A percentile compares a stretch with the other conserved stretches of the same genome.
phyloP scores from a whole-genome alignment of 2,113 vertebrate genomes.

The Tichodroma muraria region DNA sequence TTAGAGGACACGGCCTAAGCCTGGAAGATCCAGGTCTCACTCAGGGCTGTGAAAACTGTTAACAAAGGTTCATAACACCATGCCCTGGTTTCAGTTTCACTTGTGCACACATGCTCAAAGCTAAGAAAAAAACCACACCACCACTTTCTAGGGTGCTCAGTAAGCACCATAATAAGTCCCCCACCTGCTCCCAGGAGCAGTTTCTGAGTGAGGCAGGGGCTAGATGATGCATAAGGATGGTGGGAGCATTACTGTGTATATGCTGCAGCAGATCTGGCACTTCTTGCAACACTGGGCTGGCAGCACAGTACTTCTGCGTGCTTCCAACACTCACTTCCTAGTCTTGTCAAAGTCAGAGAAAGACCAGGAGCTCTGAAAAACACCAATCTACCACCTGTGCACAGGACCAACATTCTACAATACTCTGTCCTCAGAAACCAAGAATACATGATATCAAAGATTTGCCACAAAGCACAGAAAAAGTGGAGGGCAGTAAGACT shows the following conservation, averaged over 20 bases:
- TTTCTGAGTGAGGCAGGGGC: not conserved
- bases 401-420: not conserved
- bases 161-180: not conserved
- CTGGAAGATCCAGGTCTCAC: not conserved
- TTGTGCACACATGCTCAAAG: not conserved
- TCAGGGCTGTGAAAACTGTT: not conserved
- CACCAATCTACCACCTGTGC: not conserved
- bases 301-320: rapidly evolving
- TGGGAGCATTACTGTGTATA: not conserved
- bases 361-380: not conserved
- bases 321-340: not conserved
- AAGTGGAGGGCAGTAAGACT: not conserved
- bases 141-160: not conserved
- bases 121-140: not conserved
- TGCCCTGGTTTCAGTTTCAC: not conserved
- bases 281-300: not conserved
- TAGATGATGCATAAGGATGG: not conserved
- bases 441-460: not conserved
- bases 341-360: not conserved
- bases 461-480: not conserved
- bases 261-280: not conserved
- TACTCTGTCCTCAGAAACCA: not conserved
- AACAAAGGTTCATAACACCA: not conserved
- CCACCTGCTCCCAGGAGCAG: not conserved
- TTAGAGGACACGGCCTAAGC: rapidly evolving